Base-by-base conservation (phyloP, 2,888 invertebrate genomes). In the Anoplius nigerrimus region DNA sequence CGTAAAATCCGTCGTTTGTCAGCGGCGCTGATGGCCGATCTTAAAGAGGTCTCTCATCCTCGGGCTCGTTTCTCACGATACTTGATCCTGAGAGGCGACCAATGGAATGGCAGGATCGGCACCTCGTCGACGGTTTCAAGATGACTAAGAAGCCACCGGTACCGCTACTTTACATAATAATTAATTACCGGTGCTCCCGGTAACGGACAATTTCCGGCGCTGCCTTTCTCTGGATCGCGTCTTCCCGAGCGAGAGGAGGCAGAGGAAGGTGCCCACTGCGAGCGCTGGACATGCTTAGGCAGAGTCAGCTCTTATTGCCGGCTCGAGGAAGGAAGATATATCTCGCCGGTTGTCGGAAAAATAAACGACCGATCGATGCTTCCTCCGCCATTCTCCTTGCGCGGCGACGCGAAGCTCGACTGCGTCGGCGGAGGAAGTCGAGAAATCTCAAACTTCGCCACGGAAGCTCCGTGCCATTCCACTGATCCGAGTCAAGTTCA, bases 131-230 rank as follows among this genome's bases (percentile, higher is more conserved):
- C 63, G 20, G 4, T 34, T 34, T 34, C 4, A n/a, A 34, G 11
- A 34, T 34, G 34, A 34, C 34, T 34, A 34, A 11, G 34, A n/a
- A 34, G 34, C 34, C 34, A 34, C 62, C 63, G 74, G 75, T 82
- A 78, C 72, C 74, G 71, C 80, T 81, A 80, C 72, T 84, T 84
- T 83, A 82, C 84, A 84, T 86, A 84, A 86, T 84, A 85, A 86
- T 86, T 86, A 86, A 85, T 83, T 76, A 75, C 71, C 67, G 78
- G 76, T 81, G 81, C 78, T 84, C 80, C 75, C 75, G 79, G 78
- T 85, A 86, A 85, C 85, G 84, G 84, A 82, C 83, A 79, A 84
- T 84, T 84, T 86, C 84, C 85, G 82, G 69, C 76, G 72, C 72
- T 72, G 66, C 64, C 60, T 58, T 6, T 27, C 55, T 71, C 59